Percentiles rank a stretch among this genome's conserved stretches.
Conservation (phyloP, 2,888 invertebrate species). For the Sipha maydis region DNA sequence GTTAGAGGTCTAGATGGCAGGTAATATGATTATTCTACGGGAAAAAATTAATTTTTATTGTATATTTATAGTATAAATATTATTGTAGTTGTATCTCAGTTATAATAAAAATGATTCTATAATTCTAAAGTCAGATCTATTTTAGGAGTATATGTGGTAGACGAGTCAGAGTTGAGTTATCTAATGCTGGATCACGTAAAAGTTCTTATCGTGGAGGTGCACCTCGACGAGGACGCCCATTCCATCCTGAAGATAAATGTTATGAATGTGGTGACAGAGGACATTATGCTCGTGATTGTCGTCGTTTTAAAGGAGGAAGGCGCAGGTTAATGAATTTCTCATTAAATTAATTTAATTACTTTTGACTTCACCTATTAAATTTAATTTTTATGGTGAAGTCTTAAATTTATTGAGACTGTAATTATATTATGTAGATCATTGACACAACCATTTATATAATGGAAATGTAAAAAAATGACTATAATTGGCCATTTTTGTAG, state of each 20-base stretch:
- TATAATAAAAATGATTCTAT: background rate
- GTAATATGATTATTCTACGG: slow-evolving; percentile 66
- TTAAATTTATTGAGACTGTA: background rate
- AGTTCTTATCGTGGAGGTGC: slow-evolving; percentile 62
- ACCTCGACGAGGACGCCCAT: slow-evolving; percentile 74
- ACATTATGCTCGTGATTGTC: slow-evolving; percentile 92
- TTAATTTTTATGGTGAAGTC: slow-evolving; percentile 41
- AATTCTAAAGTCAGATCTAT: background rate
- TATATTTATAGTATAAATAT: too few relatives aligned
- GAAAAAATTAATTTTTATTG: background rate
- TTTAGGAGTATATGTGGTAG: slow-evolving; percentile 84
- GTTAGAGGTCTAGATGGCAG: slow-evolving; percentile 74
- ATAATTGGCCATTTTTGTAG: slow-evolving; percentile 64
- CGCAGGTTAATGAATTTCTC: slow-evolving; percentile 64
- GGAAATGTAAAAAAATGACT: slow-evolving; percentile 57
- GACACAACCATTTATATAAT: slow-evolving; percentile 38
- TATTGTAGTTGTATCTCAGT: background rate
- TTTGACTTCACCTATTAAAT: slow-evolving; percentile 58
- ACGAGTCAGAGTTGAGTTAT: slow-evolving; percentile 90
- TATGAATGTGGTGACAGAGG: slow-evolving; percentile 95
- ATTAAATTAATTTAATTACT: slow-evolving; percentile 17
- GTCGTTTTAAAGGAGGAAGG: slow-evolving; percentile 73
- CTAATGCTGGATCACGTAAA: slow-evolving; percentile 74
- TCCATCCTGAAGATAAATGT: slow-evolving; percentile 91
- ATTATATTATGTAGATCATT: slow-evolving; percentile 56